Evolutionary conservation across 2,113 vertebrate genomes (phyloP).

Genomic region (Xenus cinereus): DNA sequence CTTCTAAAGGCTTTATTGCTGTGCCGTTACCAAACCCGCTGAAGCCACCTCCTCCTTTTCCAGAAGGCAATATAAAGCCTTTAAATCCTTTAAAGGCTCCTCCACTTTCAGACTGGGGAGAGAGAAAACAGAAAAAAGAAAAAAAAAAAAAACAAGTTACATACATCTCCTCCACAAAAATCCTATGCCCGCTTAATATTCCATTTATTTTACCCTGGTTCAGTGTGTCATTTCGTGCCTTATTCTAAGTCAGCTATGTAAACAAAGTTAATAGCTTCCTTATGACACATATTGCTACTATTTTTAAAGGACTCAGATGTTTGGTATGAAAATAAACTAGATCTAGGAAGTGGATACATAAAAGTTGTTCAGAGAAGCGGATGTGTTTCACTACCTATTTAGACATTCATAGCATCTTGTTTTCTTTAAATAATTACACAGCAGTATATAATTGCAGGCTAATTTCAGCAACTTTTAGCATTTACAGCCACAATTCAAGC

Average conservation of each 20-base stretch:
- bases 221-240: not conserved
- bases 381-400: not conserved
- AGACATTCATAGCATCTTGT: not conserved
- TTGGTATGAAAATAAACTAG: slow-evolving; percentile 13
- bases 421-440: not conserved
- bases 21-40: slow-evolving; percentile 80
- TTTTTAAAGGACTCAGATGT: not conserved
- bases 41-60: slow-evolving; percentile 69
- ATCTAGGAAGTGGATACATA: not conserved
- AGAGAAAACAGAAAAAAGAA: not conserved
- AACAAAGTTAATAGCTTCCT: slow-evolving; percentile 7
- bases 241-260: not conserved
- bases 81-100: slow-evolving; percentile 93
- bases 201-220: not conserved
- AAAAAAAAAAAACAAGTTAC: not conserved
- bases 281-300: not conserved
- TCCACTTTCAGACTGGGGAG: slow-evolving; percentile 77
- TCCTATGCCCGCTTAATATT: not conserved
- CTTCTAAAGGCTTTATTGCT: slow-evolving; percentile 76
- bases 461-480: not conserved
- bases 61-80: slow-evolving; percentile 77
- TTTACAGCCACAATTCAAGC: not conserved
- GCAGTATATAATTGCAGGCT: not conserved
- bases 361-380: not conserved
- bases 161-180: not conserved